Evolutionary conservation across 2,888 invertebrate genomes (phyloP).

Genomic region (Caprella mutica): DNA sequence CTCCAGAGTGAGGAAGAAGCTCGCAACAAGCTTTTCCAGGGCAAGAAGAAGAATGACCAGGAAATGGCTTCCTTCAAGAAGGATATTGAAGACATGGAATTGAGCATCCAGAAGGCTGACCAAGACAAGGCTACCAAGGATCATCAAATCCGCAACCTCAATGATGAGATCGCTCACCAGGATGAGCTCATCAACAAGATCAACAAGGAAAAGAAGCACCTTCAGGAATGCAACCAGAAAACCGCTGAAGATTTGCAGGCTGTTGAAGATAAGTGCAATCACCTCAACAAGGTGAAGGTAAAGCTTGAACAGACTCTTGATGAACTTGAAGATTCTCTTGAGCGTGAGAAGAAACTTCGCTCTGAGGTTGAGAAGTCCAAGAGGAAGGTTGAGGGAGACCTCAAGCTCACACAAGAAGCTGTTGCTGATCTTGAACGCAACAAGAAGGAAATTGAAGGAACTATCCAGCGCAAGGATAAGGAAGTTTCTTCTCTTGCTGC

Average conservation of each 20-base stretch:
- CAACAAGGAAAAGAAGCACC: conserved; percentile 81
- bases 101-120: conserved; percentile 80
- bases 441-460: conserved; percentile 95
- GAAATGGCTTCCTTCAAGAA: conserved; percentile 91
- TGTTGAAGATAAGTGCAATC: conserved; percentile 98
- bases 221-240: conserved; percentile 41
- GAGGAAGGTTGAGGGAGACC: conserved; percentile 97
- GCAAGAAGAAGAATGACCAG: conserved; percentile 94
- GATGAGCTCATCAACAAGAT: conserved; percentile 98
- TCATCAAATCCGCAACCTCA: conserved; percentile 94
- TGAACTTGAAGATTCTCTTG: conserved; percentile 95
- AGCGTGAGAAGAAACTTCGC: conserved; percentile 97
- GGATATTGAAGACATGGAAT: conserved; percentile 92
- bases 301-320: conserved; percentile 98
- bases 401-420: conserved; percentile 96
- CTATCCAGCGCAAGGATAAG: conserved; percentile 97
- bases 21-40: conserved; percentile 53
- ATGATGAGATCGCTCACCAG: conserved; percentile 99
- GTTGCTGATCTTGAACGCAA: conserved; percentile 94
- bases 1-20: conserved; percentile 50
- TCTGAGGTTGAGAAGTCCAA: conserved; percentile 97
- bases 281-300: conserved; percentile 97
- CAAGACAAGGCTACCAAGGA: conserved; percentile 97
- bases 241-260: conserved; percentile 48
- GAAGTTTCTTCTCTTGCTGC: conserved; percentile 93